These are phyloP conservation scores for Campylorhamphus procurvoides DNA, from an alignment of 2,113 vertebrate genomes.

Conservation along the genomic window DNA sequence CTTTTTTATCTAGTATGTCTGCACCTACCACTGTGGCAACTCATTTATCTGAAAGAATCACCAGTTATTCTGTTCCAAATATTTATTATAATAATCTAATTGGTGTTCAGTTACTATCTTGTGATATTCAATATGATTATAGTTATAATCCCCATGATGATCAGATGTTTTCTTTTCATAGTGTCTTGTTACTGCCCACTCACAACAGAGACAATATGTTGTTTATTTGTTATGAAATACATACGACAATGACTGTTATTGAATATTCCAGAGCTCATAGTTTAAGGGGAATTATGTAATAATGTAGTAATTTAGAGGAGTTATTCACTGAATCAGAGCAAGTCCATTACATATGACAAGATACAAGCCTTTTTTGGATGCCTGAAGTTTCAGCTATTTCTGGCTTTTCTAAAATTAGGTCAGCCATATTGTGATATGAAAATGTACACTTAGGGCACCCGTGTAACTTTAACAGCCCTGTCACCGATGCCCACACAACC, in stretches of 20 bases:
- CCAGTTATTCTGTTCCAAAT: not conserved
- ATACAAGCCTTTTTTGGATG: not conserved
- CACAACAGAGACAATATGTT: not conserved
- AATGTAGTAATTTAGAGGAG: not conserved
- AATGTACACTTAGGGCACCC: not conserved
- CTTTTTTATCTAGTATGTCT: not conserved
- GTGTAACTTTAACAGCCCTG: not conserved
- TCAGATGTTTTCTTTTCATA: not conserved
- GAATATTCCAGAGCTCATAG: not conserved
- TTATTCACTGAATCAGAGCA: not conserved
- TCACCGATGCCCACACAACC: not conserved
- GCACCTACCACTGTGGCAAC: not conserved
- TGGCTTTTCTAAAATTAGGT: constrained; percentile 18
- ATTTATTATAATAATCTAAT: not conserved
- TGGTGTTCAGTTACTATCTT: not conserved
- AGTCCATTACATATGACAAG: not conserved
- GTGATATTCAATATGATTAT: not conserved
- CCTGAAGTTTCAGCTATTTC: not conserved
- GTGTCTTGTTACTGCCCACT: not conserved
- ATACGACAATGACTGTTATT: not conserved
- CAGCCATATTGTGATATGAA: not conserved
- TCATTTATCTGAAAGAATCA: not conserved
- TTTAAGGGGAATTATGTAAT: not conserved
- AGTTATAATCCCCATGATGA: not conserved
- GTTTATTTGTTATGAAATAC: not conserved